Conservation (phyloP, 1,140 invertebrate species). For the Drosophila grimshawi region DNA sequence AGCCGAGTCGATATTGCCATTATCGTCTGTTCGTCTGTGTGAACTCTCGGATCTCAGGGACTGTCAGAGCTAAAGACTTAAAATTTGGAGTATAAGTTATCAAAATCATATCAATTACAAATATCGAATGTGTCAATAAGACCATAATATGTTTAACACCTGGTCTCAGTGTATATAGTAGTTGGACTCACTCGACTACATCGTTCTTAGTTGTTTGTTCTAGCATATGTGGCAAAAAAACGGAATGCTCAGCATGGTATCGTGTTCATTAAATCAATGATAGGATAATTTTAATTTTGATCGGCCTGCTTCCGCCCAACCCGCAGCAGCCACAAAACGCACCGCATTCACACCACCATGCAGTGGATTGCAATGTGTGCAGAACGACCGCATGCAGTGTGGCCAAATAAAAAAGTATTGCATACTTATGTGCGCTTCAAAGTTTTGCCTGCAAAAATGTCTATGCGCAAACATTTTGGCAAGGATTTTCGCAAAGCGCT, state of each 20-base stretch:
- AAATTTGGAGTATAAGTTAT: too few relatives aligned
- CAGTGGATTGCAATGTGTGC: conserved; percentile 54
- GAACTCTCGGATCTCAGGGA: too few relatives aligned
- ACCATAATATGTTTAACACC: too few relatives aligned
- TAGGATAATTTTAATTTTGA: conserved; percentile 58
- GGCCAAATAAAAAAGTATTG: conserved; percentile 69
- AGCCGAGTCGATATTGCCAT: too few relatives aligned
- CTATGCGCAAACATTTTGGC: conserved; percentile 79
- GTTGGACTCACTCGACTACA: neutral
- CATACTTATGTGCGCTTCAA: conserved; percentile 63
- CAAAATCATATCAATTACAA: too few relatives aligned
- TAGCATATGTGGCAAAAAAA: conserved; percentile 14
- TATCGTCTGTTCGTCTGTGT: too few relatives aligned
- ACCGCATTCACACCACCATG: conserved; percentile 23
- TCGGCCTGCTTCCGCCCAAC: neutral
- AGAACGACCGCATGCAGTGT: conserved; percentile 58
- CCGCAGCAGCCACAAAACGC: neutral
- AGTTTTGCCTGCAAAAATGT: conserved; percentile 67
- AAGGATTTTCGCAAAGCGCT: conserved; percentile 79
- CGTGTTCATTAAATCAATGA: conserved; percentile 59
- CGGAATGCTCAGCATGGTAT: conserved; percentile 44
- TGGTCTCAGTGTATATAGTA: too few relatives aligned
- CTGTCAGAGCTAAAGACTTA: too few relatives aligned
- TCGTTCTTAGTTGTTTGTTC: conserved; percentile 10
- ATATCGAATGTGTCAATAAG: too few relatives aligned